Evolutionary conservation across 2,888 invertebrate species (phyloP).

Genomic region (Lasius fuliginosus): DNA sequence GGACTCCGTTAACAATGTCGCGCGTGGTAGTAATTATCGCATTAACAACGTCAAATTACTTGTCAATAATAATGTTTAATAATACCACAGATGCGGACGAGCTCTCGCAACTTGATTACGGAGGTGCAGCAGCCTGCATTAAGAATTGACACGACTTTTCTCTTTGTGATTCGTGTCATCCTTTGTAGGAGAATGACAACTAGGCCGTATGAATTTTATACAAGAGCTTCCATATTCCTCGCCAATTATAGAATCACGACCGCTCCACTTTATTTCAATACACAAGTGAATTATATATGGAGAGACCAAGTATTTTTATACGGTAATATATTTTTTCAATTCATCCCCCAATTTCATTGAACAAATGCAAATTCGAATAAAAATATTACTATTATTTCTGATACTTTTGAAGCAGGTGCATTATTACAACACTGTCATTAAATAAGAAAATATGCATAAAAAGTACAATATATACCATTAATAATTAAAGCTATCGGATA

Average conservation of each 20-base stretch:
- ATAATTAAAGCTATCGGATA: neutral
- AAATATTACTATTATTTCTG: neutral
- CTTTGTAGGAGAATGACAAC: constrained; percentile 54
- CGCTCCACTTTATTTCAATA: neutral
- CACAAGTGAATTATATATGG: neutral
- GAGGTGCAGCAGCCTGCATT: constrained; percentile 1
- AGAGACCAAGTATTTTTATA: neutral
- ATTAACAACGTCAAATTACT: constrained; percentile 2
- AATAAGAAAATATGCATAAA: neutral
- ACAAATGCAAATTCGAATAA: neutral
- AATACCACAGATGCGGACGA: neutral
- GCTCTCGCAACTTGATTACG: neutral
- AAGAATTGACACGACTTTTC: constrained; percentile 45
- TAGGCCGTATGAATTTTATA: constrained; percentile 66
- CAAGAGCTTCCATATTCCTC: constrained; percentile 61
- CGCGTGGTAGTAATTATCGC: constrained; percentile 23
- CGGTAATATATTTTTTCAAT: neutral
- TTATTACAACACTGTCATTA: constrained; percentile 20
- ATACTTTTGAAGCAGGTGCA: neutral
- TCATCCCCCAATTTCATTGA: neutral
- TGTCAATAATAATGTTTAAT: constrained; percentile 8
- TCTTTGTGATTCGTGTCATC: constrained; percentile 40
- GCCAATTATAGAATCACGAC: constrained; percentile 58
- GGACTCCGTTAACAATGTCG: constrained; percentile 26
- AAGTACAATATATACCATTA: neutral